Conservation (phyloP, 2,797 vertebrate species). For the Emys orbicularis region DNA sequence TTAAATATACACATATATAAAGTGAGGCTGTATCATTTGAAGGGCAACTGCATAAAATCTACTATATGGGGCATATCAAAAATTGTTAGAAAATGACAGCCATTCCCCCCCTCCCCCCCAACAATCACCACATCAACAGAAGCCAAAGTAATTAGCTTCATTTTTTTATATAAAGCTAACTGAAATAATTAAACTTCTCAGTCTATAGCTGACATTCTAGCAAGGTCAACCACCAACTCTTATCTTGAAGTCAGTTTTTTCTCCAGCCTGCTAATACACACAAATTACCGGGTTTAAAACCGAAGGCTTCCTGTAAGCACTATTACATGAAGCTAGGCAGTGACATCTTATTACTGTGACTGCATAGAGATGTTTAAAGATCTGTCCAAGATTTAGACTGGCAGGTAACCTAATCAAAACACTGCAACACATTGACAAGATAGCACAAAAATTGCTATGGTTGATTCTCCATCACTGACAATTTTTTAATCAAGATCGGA, state of each 20-base stretch:
- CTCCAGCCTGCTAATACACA: neutral
- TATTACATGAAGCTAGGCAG: accelerated
- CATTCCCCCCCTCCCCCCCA: neutral
- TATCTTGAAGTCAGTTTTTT: neutral
- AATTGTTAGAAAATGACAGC: neutral
- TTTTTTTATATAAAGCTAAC: neutral
- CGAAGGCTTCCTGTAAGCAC: neutral
- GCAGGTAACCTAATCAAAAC: neutral
- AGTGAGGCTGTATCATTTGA: neutral
- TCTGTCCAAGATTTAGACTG: neutral
- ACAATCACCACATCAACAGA: neutral
- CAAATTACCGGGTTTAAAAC: neutral
- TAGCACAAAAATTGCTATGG: conserved; percentile 5
- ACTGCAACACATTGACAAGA: neutral
- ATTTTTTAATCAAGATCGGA: no score
- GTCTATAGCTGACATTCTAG: neutral
- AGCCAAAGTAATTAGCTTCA: neutral
- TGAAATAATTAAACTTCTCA: neutral
- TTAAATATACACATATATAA: neutral
- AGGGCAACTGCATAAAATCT: neutral
- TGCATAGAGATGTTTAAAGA: neutral
- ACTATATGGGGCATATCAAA: neutral
- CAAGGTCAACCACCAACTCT: neutral
- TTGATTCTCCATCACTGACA: no score
- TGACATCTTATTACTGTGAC: accelerated